These are phyloP conservation scores for Perizoma flavofasciatum DNA, from an alignment of 2,888 invertebrate genomes.

Conservation along the genomic window DNA sequence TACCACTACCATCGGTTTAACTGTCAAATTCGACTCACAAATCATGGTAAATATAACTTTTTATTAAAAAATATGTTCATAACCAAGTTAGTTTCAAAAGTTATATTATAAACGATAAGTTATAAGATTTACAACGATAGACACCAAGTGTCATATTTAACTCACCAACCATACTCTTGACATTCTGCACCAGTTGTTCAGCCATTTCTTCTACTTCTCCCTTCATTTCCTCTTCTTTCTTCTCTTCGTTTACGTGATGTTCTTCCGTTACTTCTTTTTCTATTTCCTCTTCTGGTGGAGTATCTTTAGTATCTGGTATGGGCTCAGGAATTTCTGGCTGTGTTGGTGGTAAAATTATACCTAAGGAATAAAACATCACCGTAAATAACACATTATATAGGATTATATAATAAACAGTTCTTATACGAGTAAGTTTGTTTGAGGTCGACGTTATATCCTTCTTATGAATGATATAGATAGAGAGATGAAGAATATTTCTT, in stretches of 20 bases:
- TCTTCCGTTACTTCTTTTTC: conserved; percentile 33
- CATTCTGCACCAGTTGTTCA: conserved; percentile 61
- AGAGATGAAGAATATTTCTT: too few species aligned
- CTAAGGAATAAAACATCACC: conserved; percentile 37
- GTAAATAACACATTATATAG: too few species aligned
- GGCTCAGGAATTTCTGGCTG: conserved; percentile 35
- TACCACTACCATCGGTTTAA: too few species aligned
- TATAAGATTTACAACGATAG: not conserved
- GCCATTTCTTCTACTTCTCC: conserved; percentile 61
- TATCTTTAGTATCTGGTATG: conserved; percentile 35
- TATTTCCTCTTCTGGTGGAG: conserved; percentile 32
- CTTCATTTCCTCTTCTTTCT: conserved; percentile 38
- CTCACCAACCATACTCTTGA: conserved; percentile 76
- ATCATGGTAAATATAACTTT: too few species aligned
- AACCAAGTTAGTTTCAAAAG: too few species aligned
- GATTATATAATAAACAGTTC: too few species aligned
- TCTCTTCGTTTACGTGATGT: conserved; percentile 39
- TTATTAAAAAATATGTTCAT: too few species aligned
- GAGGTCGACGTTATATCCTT: too few species aligned
- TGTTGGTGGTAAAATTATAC: conserved; percentile 56
- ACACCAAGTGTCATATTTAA: conserved; percentile 21
- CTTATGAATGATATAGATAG: too few species aligned
- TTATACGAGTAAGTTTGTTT: too few species aligned
- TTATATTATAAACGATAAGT: too few species aligned
- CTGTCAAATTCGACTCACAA: too few species aligned